Base-by-base conservation (phyloP, 2,888 invertebrate genomes). In the Lomographa bimaculata region DNA sequence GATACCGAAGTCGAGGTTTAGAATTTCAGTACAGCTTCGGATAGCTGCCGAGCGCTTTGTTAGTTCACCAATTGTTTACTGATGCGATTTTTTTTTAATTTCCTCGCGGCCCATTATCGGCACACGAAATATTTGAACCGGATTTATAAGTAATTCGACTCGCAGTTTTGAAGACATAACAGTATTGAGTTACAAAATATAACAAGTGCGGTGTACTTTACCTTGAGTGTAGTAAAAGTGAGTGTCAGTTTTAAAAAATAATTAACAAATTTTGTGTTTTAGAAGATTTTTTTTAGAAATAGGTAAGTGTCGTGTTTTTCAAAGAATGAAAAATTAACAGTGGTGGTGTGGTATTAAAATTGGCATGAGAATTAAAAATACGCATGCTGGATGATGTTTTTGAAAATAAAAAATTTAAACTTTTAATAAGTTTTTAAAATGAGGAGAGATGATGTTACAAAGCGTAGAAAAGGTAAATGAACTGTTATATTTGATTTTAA, bases 11-110 rank as follows among this genome's bases (percentile, higher is more conserved):
- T 78, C 83, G 69, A 81, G 89, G 89, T 89, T 89, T 89, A 84
- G 86, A 87, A 89, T 89, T 89, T 89, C 89, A 89, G 89, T 89
- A 75, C 70, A 85, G 86, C 87, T 86, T 87, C 87, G 87, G 89
- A 87, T 89, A 79, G 87, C 87, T 75, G 67, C 83, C 85, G 79
- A 78, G 81, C 83, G 80, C 86, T 86, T 87, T 89, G 89, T 89
- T 84, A 75, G 79, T 71, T 70, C 69, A 73, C 55, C 78, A 73
- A 86, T 87, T 89, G 87, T 89, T 85, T 86, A 81, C 74, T 65
- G 70, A 77, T 67, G 55, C 66, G 59, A 77, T 72, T 74, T 84
- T 85, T 84, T 85, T 82, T 74, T 70, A 53, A 63, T 64, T 67
- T 55, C 55, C 59, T 37, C 68, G 71, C 64, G 62, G 9, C 54